phyloP scores from a whole-genome alignment of 2,888 invertebrate genomes.

The Leptopilina syphax region DNA sequence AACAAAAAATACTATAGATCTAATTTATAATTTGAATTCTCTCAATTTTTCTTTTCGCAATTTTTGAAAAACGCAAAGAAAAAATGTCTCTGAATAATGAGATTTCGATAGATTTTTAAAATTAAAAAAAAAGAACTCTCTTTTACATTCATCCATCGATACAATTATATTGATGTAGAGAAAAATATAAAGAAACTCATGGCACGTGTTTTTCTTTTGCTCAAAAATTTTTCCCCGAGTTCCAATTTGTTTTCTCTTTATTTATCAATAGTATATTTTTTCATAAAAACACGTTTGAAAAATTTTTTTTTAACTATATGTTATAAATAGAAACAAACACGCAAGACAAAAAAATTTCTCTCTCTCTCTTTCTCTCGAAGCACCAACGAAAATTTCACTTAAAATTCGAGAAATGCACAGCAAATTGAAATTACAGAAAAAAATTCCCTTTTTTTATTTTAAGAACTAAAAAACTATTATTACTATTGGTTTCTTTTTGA shows the following conservation, averaged over 20 bases:
- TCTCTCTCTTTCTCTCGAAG: constrained; percentile 19
- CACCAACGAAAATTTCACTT: neutral
- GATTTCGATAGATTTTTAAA: constrained; percentile 2
- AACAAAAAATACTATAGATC: constrained; percentile 11
- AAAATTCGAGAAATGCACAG: neutral
- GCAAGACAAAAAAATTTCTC: neutral
- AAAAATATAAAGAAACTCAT: constrained; percentile 27
- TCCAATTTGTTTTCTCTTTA: neutral
- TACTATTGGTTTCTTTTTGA: constrained; percentile 11
- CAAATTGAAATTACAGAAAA: neutral
- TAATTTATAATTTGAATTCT: constrained; percentile 8
- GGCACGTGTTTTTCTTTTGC: constrained; percentile 27
- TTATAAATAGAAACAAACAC: constrained; percentile 3
- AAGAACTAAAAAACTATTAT: neutral
- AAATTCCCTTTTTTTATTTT: constrained; percentile 24
- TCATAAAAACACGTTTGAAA: neutral
- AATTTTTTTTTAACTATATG: neutral
- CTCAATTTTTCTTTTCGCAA: neutral
- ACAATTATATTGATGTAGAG: constrained; percentile 23
- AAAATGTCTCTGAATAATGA: neutral
- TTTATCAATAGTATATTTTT: neutral
- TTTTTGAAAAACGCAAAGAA: no score
- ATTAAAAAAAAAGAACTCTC: constrained; percentile 9
- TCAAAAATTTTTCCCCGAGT: neutral
- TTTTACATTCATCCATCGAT: constrained; percentile 34